Base-by-base conservation (phyloP, 2,888 invertebrate species). In the Ashinkailepas kermadecensis region DNA sequence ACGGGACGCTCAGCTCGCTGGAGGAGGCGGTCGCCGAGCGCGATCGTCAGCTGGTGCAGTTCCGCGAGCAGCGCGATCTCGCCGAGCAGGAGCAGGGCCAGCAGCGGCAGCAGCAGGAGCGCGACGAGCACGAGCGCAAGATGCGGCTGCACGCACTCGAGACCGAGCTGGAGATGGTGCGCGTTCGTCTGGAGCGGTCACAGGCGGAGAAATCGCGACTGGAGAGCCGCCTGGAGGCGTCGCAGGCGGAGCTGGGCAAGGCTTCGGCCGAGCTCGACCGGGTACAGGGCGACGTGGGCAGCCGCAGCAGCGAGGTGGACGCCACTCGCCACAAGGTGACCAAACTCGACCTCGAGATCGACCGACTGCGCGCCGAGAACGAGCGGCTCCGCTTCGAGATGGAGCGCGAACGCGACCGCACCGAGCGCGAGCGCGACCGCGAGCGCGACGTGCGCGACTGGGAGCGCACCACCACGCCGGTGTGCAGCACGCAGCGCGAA, bases 21-120 rank as follows among this genome's bases (percentile, higher is more conserved):
- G 97, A 98, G 89, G 97, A 97, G 89, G 95, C 95, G 21, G 95
- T 98, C 85, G 93, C 94, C 81, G 98, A 98, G 87, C 97, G 97
- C 89, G 98, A 99, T 86, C 96, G 96, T 87, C 98, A 98, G 89
- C 96, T 99, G 90, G 92, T 94, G 85, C 97, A 96, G 87, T 89
- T 97, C 84, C 90, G 95, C 85, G 97, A 99, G 87, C 97, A 98
- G 87, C 91, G 97, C 86, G 97, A 98, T 86, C 91, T 97, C 85
- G 95, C 96, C 74, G 97, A 98, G 88, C 94, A 95, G 85, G 98
- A 99, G 86, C 95, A 97, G 87, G 94, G 95, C 85, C 98, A 98
- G 88, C 98, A 99, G 88, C 91, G 96, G 84, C 97, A 97, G 86
- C 89, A 95, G 25, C 95, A 96, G 87, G 95, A 96, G 87, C 91